These are phyloP conservation scores for Fringilla coelebs DNA, from an alignment of 2,797 vertebrate genomes.

Conservation along the genomic window DNA sequence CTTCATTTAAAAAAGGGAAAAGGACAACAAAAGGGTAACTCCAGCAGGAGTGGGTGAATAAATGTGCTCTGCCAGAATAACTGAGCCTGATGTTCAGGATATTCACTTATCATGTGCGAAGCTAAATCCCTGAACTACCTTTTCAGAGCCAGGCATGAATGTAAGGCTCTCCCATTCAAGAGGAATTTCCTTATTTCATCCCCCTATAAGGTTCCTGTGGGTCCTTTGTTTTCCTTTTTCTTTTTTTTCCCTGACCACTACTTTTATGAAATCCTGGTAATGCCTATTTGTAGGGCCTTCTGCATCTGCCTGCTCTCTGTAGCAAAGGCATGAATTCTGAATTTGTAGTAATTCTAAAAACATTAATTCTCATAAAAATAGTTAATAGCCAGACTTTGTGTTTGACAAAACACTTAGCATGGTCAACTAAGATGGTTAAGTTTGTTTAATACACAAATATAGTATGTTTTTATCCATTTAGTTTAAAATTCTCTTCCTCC, in stretches of 20 bases:
- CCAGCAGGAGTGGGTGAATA: not conserved
- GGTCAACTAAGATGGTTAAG: not conserved
- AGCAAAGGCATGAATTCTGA: not conserved
- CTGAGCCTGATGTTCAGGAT: not conserved
- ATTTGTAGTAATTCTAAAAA: not conserved
- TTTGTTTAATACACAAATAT: not conserved
- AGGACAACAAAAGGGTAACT: not conserved
- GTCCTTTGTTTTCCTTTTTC: not conserved
- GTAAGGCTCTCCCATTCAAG: not conserved
- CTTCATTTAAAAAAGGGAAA: not conserved
- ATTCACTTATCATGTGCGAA: not conserved
- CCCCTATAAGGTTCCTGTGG: not conserved
- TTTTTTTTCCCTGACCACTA: not conserved
- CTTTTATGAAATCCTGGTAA: not conserved
- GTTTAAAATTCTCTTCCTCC: not conserved
- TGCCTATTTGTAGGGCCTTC: not conserved
- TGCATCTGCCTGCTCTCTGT: not conserved
- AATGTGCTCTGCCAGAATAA: not conserved
- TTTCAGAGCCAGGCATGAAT: not conserved
- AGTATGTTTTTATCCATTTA: not conserved
- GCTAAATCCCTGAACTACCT: not conserved
- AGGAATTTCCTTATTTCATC: not conserved
- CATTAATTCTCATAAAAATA: not conserved
- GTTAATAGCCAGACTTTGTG: not conserved
- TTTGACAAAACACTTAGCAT: not conserved